phyloP scores from a whole-genome alignment of 2,113 vertebrate species.

The Rhynchomys soricoides region DNA sequence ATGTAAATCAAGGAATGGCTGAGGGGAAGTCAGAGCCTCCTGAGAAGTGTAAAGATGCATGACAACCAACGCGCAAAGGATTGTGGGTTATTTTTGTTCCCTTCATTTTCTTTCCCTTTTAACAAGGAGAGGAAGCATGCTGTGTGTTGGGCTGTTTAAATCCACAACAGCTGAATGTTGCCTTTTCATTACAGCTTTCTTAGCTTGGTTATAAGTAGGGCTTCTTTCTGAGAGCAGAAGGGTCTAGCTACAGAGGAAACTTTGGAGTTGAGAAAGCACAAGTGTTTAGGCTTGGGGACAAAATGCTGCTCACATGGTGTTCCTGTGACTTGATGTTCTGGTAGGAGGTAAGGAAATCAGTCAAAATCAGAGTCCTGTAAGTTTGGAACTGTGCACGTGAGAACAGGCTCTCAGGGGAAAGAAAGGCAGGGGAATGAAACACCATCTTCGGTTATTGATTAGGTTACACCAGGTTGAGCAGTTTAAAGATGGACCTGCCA shows the following conservation, averaged over 20 bases:
- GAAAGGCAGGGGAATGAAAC: background rate
- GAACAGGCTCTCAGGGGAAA: background rate
- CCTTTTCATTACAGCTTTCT: constrained; percentile 75
- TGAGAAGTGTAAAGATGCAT: constrained; percentile 71
- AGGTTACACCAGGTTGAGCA: background rate
- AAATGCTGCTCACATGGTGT: background rate
- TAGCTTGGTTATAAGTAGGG: constrained; percentile 54
- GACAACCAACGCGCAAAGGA: constrained; percentile 67
- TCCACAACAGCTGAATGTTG: constrained; percentile 70
- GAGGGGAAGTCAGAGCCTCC: constrained; percentile 51
- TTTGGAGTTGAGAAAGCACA: background rate
- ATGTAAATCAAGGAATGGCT: constrained; percentile 66
- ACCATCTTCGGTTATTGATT: background rate
- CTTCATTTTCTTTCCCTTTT: constrained; percentile 48
- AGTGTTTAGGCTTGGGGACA: background rate
- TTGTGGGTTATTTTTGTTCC: constrained; percentile 71
- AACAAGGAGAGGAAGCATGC: constrained; percentile 58
- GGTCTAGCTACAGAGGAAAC: background rate
- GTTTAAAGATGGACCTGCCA: background rate
- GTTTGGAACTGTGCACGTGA: constrained; percentile 42
- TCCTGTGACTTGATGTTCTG: background rate
- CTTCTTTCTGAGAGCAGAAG: constrained; percentile 63
- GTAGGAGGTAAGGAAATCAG: constrained; percentile 19
- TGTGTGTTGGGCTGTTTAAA: constrained; percentile 68
- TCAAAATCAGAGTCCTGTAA: constrained; percentile 8